Evolutionary conservation across 2,113 vertebrate genomes (phyloP), one percentile per base, ranked within the genome.

Genomic region (Tragelaphus scriptus): DNA sequence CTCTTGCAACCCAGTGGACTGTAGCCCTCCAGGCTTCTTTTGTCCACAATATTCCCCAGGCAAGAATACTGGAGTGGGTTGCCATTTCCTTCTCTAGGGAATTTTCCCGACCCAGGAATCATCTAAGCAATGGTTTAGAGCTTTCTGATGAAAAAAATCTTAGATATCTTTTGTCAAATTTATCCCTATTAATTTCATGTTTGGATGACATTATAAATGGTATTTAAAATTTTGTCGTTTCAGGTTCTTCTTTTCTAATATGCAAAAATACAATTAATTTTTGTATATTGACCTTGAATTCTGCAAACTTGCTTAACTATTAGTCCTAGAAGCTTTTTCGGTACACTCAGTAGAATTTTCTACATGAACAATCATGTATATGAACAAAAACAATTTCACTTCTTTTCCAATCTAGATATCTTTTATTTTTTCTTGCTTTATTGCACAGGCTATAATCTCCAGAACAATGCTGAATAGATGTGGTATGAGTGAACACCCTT

Each of bases 131-230:
- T 3, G 11, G 21, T 90, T 71, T 53, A 16, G 10, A 36, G 59
- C 26, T 87, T 95, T 87, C 58, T 51, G 68, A 71, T 17, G 47
- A 79, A 82, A 97, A 97, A 86, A 36, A 51, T 44, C 59, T 77
- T 68, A 28, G 15, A 40, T 2, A 58, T 21, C 77, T 91, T 82
- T 63, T 92, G 32, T 85, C 65, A 77, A 81, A 75, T 36, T 23
- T 55, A 51, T 53, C 65, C 59, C 36, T 49, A 47, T 55, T 59
- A 65, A 77, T 16, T 82, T 90, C 40, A 84, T n/a, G 53, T 47
- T 59, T 32, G 21, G n/a, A 65, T 47, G 55, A 21, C 40, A 85
- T 2, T 23, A 0, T 65, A 94, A 93, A 65, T 14, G 5, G 28
- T 5, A 61, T 81, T 36, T 68, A 28, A 58, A 90, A 36, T 9